These are phyloP conservation scores for Rhagoletis zephyria DNA, from an alignment of 1,140 invertebrate genomes.

Conservation along the genomic window DNA sequence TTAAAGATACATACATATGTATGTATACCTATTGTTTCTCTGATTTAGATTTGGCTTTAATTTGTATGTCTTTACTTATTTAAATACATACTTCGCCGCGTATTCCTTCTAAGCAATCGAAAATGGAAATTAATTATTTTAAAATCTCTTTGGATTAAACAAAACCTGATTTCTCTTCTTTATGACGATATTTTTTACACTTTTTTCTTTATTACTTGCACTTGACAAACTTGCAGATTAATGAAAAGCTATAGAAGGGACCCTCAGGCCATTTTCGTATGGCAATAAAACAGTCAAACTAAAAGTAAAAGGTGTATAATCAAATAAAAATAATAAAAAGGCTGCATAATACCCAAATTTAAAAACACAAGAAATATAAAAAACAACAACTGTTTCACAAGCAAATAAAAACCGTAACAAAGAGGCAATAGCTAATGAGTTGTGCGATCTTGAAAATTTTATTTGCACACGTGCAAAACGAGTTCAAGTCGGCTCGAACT, in stretches of 20 bases:
- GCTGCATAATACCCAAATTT: not conserved
- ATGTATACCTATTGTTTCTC: too few species aligned
- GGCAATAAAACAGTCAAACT: not conserved
- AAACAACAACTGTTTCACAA: too few species aligned
- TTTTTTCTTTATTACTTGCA: too few species aligned
- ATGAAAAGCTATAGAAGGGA: not conserved
- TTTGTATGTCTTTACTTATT: too few species aligned
- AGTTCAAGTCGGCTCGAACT: not conserved
- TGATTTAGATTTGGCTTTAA: too few species aligned
- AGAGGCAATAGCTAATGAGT: not conserved
- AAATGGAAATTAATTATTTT: too few species aligned
- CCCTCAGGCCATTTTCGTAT: not conserved
- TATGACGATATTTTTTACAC: too few species aligned
- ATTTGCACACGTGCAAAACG: not conserved
- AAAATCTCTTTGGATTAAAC: too few species aligned
- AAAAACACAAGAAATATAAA: not conserved
- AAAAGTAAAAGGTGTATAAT: not conserved
- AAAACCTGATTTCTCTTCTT: too few species aligned
- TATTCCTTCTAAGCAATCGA: too few species aligned
- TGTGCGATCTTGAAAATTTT: slow-evolving; percentile 14
- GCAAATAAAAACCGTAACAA: not conserved
- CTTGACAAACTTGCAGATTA: not conserved
- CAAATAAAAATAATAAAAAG: not conserved
- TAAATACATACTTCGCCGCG: too few species aligned
- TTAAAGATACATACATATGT: too few species aligned